Evolutionary conservation across 2,797 vertebrate species (phyloP).

Genomic region (Hipposideros larvatus): DNA sequence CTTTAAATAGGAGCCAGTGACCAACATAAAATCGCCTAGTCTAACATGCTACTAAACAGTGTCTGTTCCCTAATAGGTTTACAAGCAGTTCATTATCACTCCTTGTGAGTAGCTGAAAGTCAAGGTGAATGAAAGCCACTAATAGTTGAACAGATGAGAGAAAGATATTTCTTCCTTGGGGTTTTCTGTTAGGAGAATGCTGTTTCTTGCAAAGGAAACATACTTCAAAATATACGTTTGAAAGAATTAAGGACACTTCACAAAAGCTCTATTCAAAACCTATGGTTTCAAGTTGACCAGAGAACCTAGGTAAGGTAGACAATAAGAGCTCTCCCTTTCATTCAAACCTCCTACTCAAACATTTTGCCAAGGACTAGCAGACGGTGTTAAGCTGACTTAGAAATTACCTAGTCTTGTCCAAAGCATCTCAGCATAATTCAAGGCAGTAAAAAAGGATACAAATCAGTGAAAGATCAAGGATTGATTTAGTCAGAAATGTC

Average conservation of each 20-base stretch:
- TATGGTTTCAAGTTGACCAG: background rate
- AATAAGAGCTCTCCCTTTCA: background rate
- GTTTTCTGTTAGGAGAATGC: background rate
- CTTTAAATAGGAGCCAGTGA: background rate
- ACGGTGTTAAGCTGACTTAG: background rate
- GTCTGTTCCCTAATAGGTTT: background rate
- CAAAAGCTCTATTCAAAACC: background rate
- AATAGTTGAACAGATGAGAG: background rate
- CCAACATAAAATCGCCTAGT: constrained; percentile 46
- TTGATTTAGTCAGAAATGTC: constrained; percentile 34
- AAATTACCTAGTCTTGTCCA: constrained; percentile 23
- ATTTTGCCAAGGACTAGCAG: background rate
- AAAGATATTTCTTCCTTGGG: background rate
- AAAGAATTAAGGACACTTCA: constrained; percentile 44
- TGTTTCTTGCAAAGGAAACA: constrained; percentile 2
- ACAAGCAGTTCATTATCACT: constrained; percentile 22
- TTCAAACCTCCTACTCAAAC: background rate
- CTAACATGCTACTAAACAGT: background rate
- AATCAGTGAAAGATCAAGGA: constrained; percentile 1
- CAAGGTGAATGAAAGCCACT: constrained; percentile 8
- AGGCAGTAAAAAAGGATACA: constrained; percentile 32
- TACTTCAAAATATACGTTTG: constrained; percentile 34
- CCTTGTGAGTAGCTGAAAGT: background rate
- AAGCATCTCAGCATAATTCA: constrained; percentile 40
- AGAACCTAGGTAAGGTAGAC: background rate